Evolutionary conservation across 2,797 vertebrate genomes (phyloP), one percentile per base, ranked within the genome.

Genomic region (Syngnathus acus): DNA sequence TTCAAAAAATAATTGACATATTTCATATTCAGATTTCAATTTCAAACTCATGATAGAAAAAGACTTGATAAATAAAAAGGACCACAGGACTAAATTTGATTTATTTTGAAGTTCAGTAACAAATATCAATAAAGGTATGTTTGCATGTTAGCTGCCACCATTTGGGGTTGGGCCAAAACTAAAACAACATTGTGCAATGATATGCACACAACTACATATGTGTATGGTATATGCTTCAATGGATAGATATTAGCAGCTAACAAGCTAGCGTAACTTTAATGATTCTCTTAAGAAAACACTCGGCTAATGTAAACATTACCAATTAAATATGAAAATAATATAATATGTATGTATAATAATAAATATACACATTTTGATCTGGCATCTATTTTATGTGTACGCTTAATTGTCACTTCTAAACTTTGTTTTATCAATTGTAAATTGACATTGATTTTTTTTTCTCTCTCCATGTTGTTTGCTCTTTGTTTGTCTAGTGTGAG

Each of bases 401-500:
- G 42, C 13, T 32, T 32, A 32, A 32, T 32, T 32, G 32, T 32
- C 47, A 48, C 47, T 48, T 48, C 32, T 32, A 32, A 32, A 4
- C 32, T 48, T 48, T 19, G 13, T 16, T 48, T 48, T 48, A 13
- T 3, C 53, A 32, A 54, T 13, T 14, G 23, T 4, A 54, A 54
- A 17, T 47, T 16, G 13, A 32, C 13, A 57, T 16, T 14, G 13
- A 5, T n/a, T 26, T 55, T 55, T 7, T 66, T 55, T 45, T 37
- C 11, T 65, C 71, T 69, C 17, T 74, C 67, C 50, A n/a, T 60
- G 72, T 65, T 16, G 54, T 37, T 38, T 50, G 65, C 62, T 68
- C 69, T 68, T 37, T 80, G 65, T 87, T 84, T 86, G 66, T 77
- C 42, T 77, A 74, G 51, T n/a, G 75, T 59, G 71, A 71, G 71